Evolutionary conservation across 2,113 vertebrate species (phyloP).

Genomic region (Sorex fumeus): DNA sequence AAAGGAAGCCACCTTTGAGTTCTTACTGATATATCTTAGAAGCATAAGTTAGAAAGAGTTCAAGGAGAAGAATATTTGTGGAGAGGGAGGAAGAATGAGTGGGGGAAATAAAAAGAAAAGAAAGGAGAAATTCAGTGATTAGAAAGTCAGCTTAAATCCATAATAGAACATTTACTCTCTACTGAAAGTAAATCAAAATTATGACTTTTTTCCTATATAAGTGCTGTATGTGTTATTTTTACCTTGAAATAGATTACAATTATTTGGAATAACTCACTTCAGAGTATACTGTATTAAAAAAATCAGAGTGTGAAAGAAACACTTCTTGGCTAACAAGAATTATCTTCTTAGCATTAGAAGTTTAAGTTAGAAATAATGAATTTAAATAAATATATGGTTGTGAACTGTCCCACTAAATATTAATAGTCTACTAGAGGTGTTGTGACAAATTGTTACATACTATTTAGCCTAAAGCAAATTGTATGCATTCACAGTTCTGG

Average conservation of each 20-base stretch:
- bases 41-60: background rate
- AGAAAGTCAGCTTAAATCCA: background rate
- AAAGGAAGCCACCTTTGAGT: background rate
- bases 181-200: background rate
- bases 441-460: background rate
- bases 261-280: constrained; percentile 12
- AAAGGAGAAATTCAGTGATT: background rate
- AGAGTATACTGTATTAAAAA: background rate
- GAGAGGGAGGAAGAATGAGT: background rate
- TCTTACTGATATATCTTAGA: background rate
- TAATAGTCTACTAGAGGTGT: background rate
- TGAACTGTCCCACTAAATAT: background rate
- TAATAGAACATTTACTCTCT: background rate
- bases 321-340: background rate
- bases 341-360: background rate
- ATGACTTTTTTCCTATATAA: background rate
- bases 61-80: background rate
- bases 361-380: background rate
- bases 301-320: background rate
- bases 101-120: background rate
- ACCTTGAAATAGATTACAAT: background rate
- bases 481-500: background rate
- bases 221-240: background rate
- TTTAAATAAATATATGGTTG: constrained; percentile 19
- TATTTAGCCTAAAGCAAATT: background rate